Conservation (phyloP, 2,888 invertebrate species). For the Apeira syringaria region DNA sequence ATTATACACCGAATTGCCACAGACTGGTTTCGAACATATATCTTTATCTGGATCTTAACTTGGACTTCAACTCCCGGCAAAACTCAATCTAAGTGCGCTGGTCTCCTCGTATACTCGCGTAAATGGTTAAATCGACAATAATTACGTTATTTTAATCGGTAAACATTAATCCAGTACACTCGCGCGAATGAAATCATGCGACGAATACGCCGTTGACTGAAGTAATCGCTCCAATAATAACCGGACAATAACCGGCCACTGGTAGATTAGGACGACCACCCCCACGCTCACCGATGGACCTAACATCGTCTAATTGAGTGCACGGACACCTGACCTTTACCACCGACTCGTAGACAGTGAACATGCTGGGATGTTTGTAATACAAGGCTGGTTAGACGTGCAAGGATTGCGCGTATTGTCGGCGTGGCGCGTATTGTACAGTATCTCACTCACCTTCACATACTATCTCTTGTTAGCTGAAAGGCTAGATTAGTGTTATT, state of each 20-base stretch:
- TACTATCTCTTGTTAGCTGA: not conserved
- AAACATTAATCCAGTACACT: too few relatives aligned
- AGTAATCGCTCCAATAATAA: constrained; percentile 38
- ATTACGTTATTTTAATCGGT: too few relatives aligned
- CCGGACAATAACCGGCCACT: constrained; percentile 12
- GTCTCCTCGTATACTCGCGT: too few relatives aligned
- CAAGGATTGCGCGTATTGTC: not conserved
- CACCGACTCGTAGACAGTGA: not conserved
- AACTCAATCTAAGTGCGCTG: too few relatives aligned
- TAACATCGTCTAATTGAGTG: constrained; percentile 44
- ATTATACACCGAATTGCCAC: too few relatives aligned
- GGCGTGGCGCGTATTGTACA: not conserved
- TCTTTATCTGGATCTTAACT: too few relatives aligned
- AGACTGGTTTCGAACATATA: too few relatives aligned
- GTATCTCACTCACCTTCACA: not conserved
- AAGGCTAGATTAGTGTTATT: not conserved
- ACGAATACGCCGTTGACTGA: too few relatives aligned
- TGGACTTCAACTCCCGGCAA: too few relatives aligned
- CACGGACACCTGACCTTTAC: constrained; percentile 35
- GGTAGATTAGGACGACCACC: constrained; percentile 38
- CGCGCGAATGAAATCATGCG: too few relatives aligned
- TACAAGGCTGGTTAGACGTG: not conserved
- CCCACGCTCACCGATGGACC: constrained; percentile 28
- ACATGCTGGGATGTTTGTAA: not conserved
- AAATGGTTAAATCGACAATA: too few relatives aligned